phyloP scores from a whole-genome alignment of 2,113 vertebrate genomes.

The Pedionomus torquatus region DNA sequence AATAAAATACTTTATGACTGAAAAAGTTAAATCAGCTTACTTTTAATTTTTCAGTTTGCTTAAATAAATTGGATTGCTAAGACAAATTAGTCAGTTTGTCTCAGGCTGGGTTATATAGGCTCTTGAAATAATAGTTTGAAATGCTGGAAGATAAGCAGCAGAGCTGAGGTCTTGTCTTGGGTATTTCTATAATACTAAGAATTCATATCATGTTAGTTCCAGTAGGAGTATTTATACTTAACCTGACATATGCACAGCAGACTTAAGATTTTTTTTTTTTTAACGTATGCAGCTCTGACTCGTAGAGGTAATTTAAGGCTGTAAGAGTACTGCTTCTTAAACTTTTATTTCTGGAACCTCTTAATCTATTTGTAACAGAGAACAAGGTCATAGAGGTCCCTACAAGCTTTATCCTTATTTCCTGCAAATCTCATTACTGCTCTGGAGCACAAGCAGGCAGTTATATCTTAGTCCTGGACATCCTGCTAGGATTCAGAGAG shows the following conservation, averaged over 20 bases:
- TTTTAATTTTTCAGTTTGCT: neutral
- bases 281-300: slow-evolving; percentile 18
- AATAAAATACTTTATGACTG: neutral
- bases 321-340: slow-evolving; percentile 2
- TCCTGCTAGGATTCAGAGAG: neutral
- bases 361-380: slow-evolving; percentile 48
- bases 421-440: slow-evolving; percentile 57
- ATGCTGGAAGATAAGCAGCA: neutral
- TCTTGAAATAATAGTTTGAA: neutral
- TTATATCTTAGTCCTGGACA: neutral
- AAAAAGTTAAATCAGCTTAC: neutral
- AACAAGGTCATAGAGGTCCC: slow-evolving; percentile 45
- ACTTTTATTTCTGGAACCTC: slow-evolving; percentile 66
- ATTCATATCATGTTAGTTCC: neutral
- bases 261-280: neutral
- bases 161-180: neutral
- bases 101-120: neutral
- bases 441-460: neutral
- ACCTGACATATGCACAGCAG: neutral
- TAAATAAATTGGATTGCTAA: neutral
- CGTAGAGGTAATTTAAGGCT: slow-evolving; percentile 14
- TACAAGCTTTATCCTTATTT: slow-evolving; percentile 60
- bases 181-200: neutral
- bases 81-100: neutral
- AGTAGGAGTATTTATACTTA: slow-evolving; percentile 18